Evolutionary conservation across 2,888 invertebrate genomes (phyloP), one percentile per base, ranked within the genome.

Genomic region (Nemapogon koenigi): DNA sequence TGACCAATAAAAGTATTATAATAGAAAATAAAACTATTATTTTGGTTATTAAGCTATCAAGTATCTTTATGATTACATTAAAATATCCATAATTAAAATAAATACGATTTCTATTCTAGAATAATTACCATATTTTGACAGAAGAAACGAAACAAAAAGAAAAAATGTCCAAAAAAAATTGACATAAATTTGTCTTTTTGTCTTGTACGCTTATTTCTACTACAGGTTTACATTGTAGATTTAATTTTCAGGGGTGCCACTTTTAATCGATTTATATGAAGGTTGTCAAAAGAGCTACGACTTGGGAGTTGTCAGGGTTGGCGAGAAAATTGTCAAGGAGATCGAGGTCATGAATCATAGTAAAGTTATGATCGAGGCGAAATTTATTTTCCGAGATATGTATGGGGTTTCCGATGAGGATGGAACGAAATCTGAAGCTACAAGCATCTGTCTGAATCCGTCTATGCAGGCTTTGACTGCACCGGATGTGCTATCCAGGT

Each of bases 311-410:
- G 72, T 76, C 1, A 72, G 62, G 57, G 63, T 83, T 1, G 83
- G 83, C 1, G 73, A 81, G 42, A 70, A 62, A 26, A 67, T 72
- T 11, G 60, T 71, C 11, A 80, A 78, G 37, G 71, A 71, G 38
- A 72, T 86, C 36, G 71, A 76, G 43, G 80, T 86, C n/a, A 63
- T 82, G 49, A 87, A 86, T 49, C 72, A 81, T 40, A 81, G 82
- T 40, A 70, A 76, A 48, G 75, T 80, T 27, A 50, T 76, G 2
- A 68, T 85, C n/a, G 68, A 76, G n/a, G 71, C 83, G 1, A 59
- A 52, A 33, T 81, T 84, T 42, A 69, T 78, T 49, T 65, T 84
- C 33, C 64, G 67, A 42, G 72, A 82, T 15, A 72, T 73, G 53
- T 70, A 81, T 36, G 68, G 73, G 3, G 14, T 16, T 15, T 4